Percentiles rank a stretch among this genome's conserved stretches.
Evolutionary conservation across 2,888 invertebrate genomes (phyloP).

Genomic region (Calliphora vomitoria): DNA sequence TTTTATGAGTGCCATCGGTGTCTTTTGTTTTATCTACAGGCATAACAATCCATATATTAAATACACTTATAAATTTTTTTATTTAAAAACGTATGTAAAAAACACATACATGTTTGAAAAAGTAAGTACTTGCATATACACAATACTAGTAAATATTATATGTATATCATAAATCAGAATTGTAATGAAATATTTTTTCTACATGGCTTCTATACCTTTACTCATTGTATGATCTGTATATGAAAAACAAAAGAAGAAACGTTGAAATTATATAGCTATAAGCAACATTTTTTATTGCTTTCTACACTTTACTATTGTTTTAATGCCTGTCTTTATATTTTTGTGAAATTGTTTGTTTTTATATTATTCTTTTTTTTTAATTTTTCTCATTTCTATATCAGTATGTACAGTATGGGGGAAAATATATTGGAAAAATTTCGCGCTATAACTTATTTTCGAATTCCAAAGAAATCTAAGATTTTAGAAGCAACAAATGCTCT

Average conservation of each 20-base stretch:
- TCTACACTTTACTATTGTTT: slow-evolving; percentile 64
- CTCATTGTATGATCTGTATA: slow-evolving; percentile 22
- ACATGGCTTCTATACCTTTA: slow-evolving; percentile 14
- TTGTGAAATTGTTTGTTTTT: slow-evolving; percentile 40
- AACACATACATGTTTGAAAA: not conserved
- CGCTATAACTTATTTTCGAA: too few relatives aligned
- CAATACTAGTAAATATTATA: not conserved
- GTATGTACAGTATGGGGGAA: not conserved
- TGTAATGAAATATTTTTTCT: slow-evolving; percentile 58
- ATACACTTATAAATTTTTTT: slow-evolving; percentile 17
- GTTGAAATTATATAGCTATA: slow-evolving; percentile 64
- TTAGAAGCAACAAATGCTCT: too few relatives aligned
- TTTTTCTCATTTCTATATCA: slow-evolving; percentile 56
- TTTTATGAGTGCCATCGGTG: slow-evolving; percentile 42
- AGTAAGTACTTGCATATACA: not conserved
- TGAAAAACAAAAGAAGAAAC: slow-evolving; percentile 35
- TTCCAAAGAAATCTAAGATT: too few relatives aligned
- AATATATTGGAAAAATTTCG: too few relatives aligned
- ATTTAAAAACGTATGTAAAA: not conserved
- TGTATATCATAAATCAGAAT: slow-evolving; percentile 47
- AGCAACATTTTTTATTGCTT: slow-evolving; percentile 69
- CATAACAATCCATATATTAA: slow-evolving; percentile 35
- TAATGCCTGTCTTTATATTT: slow-evolving; percentile 53
- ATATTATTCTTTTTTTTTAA: slow-evolving; percentile 43
- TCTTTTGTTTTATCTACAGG: slow-evolving; percentile 51